These are phyloP conservation scores for Phrynosoma platyrhinos DNA, from an alignment of 2,113 vertebrate genomes.

Conservation along the genomic window DNA sequence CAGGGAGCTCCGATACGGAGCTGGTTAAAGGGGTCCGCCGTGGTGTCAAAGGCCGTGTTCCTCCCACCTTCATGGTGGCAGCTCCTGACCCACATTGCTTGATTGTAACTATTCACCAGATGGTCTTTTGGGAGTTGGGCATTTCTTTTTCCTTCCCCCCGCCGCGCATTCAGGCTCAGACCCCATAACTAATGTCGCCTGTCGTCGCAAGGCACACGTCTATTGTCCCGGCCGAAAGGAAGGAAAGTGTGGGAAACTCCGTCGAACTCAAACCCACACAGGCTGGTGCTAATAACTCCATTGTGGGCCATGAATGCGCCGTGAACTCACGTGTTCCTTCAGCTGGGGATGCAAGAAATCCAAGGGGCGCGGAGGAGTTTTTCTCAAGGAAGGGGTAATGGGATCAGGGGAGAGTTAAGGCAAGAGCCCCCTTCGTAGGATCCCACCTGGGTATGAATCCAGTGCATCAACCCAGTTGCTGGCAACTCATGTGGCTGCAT, in stretches of 20 bases:
- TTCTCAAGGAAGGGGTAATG: neutral
- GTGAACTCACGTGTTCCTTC: conserved; percentile 53
- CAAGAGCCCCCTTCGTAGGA: neutral
- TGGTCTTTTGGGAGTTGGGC: conserved; percentile 83
- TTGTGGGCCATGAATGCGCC: conserved; percentile 59
- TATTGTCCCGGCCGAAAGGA: conserved; percentile 66
- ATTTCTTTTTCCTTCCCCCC: conserved; percentile 52
- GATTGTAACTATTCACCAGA: conserved; percentile 80
- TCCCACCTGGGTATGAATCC: neutral
- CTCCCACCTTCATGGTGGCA: conserved; percentile 71
- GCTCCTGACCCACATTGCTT: conserved; percentile 74
- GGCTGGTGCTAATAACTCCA: conserved; percentile 67
- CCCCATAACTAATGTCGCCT: conserved; percentile 75
- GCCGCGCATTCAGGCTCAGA: conserved; percentile 77
- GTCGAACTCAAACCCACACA: conserved; percentile 64
- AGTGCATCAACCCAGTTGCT: too few species aligned
- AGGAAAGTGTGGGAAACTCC: conserved; percentile 76
- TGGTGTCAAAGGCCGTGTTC: conserved; percentile 70
- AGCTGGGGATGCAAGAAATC: neutral
- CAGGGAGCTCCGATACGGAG: conserved; percentile 45
- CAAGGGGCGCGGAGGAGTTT: neutral
- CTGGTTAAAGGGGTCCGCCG: conserved; percentile 58
- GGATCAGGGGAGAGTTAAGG: neutral
- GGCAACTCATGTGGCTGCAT: too few species aligned
- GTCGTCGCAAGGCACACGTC: conserved; percentile 79